Percentiles rank a stretch among this genome's conserved stretches.
Conservation (phyloP, 2,113 vertebrate species). For the Xiphophorus hellerii region DNA sequence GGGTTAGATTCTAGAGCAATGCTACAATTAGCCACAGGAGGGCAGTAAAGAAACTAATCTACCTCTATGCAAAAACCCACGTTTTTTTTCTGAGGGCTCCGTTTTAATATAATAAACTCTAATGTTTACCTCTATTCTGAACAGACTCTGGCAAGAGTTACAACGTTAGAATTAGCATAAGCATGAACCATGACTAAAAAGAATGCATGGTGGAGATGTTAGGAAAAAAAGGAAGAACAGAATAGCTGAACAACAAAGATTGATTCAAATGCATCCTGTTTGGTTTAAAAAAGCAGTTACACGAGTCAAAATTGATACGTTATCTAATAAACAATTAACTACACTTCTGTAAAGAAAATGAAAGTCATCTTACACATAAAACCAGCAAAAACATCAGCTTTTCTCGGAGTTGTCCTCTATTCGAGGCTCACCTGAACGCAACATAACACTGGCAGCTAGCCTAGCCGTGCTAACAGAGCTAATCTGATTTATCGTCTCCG, state of each 20-base stretch:
- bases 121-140: not conserved
- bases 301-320: not conserved
- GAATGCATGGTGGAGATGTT: not conserved
- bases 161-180: not conserved
- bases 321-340: not conserved
- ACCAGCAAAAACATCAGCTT: not conserved
- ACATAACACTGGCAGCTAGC: constrained; percentile 69
- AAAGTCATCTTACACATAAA: no score
- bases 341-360: not conserved
- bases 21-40: constrained; percentile 25
- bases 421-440: constrained; percentile 38
- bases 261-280: not conserved
- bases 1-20: not conserved
- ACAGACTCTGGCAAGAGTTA: not conserved
- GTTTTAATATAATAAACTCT: not conserved
- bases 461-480: constrained; percentile 71
- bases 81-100: not conserved
- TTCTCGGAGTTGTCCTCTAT: not conserved
- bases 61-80: not conserved
- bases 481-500: constrained; percentile 71
- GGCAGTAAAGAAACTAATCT: constrained; percentile 25
- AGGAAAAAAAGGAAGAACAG: not conserved
- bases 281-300: not conserved
- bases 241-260: not conserved
- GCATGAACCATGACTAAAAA: not conserved